Conservation (phyloP, 1,140 invertebrate species). For the Drosophila murphyi region DNA sequence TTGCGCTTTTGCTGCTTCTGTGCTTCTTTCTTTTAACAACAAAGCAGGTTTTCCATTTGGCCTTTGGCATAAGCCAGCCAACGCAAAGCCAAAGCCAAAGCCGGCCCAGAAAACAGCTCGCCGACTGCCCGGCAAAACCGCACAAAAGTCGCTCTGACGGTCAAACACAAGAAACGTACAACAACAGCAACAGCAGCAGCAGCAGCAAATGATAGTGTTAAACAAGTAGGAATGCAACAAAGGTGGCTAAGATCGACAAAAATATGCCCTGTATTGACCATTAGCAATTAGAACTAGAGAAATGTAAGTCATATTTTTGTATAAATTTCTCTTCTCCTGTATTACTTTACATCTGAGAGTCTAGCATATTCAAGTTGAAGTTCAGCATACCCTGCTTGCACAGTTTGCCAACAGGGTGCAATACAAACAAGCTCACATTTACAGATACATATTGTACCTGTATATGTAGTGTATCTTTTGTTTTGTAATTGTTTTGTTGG, state of each 20-base stretch:
- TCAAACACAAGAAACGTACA: slow-evolving; percentile 16
- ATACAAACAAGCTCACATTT: slow-evolving; percentile 27
- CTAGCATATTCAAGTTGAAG: background rate
- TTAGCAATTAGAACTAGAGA: background rate
- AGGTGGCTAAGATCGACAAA: background rate
- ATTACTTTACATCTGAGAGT: background rate
- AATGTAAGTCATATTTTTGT: background rate
- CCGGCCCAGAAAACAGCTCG: slow-evolving; percentile 43
- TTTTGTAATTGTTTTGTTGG: slow-evolving; percentile 9
- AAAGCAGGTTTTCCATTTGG: slow-evolving; percentile 47
- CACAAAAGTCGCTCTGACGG: slow-evolving; percentile 47
- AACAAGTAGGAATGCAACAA: background rate
- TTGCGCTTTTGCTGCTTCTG: slow-evolving; percentile 27
- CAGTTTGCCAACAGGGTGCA: slow-evolving; percentile 6
- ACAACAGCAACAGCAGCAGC: background rate
- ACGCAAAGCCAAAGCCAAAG: slow-evolving; percentile 30
- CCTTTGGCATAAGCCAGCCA: slow-evolving; percentile 50
- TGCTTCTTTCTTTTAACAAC: slow-evolving; percentile 7
- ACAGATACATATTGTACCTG: slow-evolving; percentile 9
- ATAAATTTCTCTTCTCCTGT: background rate
- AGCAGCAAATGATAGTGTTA: background rate
- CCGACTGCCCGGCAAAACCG: slow-evolving; percentile 29
- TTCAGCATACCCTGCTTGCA: background rate
- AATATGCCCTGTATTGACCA: background rate
- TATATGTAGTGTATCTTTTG: background rate